phyloP scores from a whole-genome alignment of 2,113 vertebrate species.

The Amblyopsis rosae region DNA sequence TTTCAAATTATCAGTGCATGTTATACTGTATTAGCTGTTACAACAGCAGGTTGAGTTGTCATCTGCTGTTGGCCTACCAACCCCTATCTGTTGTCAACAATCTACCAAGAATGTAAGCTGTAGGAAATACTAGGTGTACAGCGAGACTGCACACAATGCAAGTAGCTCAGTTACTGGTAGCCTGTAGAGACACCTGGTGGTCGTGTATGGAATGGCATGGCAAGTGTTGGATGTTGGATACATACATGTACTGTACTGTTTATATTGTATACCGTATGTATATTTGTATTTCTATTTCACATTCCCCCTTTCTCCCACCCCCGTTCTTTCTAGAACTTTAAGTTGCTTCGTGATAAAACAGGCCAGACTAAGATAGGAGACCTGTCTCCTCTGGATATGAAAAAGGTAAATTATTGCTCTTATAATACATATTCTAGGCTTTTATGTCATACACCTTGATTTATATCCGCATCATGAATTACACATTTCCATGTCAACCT shows the following conservation, averaged over 20 bases:
- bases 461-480: too few species aligned
- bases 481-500: too few species aligned
- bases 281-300: not conserved
- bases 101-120: too few species aligned
- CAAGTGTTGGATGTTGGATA: not conserved
- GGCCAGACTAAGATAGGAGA: slow-evolving; percentile 91
- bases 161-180: not conserved
- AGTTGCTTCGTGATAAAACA: slow-evolving; percentile 89
- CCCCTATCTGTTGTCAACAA: too few species aligned
- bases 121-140: too few species aligned
- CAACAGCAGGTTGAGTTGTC: too few species aligned
- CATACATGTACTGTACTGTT: not conserved
- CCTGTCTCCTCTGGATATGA: slow-evolving; percentile 92
- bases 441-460: not conserved
- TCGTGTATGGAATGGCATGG: not conserved
- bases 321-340: slow-evolving; percentile 81
- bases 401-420: slow-evolving; percentile 72
- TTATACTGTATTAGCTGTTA: too few species aligned
- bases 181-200: slow-evolving; percentile 38
- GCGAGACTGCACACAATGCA: too few species aligned
- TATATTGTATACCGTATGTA: not conserved
- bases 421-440: not conserved
- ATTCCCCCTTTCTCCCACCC: not conserved
- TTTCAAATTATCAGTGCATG: too few species aligned
- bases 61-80: too few species aligned